Base-by-base conservation (phyloP, 2,888 invertebrate species). In the Scrobipalpa costella region DNA sequence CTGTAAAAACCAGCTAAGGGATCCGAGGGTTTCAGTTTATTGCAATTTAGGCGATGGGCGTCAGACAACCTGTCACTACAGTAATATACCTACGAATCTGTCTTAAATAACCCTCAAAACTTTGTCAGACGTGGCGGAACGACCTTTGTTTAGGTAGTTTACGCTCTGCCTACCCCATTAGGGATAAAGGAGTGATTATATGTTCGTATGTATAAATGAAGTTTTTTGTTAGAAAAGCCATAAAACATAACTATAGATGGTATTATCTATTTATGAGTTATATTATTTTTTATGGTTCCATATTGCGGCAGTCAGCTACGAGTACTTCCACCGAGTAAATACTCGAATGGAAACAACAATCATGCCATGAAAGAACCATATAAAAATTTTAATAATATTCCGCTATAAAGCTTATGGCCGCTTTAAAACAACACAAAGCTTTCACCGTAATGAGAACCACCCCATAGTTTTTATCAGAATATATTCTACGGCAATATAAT, bases 381-480 rank as follows among this genome's bases (percentile, higher is more conserved):
- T 55, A 55, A 55, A 55, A 55, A 55, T 55, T 55, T 34, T 34
- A 55, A 55, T 55, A 55, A 55, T 55, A 55, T 27, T 34, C 55
- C 27, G 55, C 27, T n/a, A 55, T 55, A 34, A 55, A 55, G 34
- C 7, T 55, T 33, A 55, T 55, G n/a, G 55, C 34, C 8, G 55
- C 33, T 55, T 34, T 55, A 15, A 15, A 55, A 63, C 40, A 57
- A 44, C 57, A 67, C 72, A 77, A 81, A 73, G 79, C 82, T 83
- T 80, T 82, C 74, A 80, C 75, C 76, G 76, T 79, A 81, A 83
- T 81, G 82, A 83, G 78, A 74, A 77, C 67, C 71, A 71, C 69
- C 66, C 47, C 34, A 3, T 58, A 61, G 2, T 73, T 74, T 71
- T 70, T 71, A 69, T 57, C 57, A 38, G 21, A 38, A 38, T 19